phyloP scores from a whole-genome alignment of 2,113 vertebrate species.

The Pyrgilauda ruficollis region DNA sequence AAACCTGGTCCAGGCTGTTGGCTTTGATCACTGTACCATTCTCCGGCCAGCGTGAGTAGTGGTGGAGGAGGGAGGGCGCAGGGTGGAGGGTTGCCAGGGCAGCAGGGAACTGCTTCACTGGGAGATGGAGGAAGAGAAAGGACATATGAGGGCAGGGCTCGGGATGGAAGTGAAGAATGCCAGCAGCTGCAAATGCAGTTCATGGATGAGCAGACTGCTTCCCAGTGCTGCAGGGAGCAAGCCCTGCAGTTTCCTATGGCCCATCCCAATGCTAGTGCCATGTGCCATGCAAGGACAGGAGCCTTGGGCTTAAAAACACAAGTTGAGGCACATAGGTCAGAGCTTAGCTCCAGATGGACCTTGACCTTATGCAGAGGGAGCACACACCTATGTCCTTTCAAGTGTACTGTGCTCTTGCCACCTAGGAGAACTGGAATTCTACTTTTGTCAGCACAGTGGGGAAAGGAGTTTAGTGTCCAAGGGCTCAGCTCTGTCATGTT shows the following conservation, averaged over 20 bases:
- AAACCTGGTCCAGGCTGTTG: constrained; percentile 82
- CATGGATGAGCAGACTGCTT: background rate
- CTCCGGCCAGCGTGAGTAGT: constrained; percentile 89
- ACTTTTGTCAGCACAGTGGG: background rate
- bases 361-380: background rate
- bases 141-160: background rate
- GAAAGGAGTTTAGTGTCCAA: background rate
- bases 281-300: fast-evolving
- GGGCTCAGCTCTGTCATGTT: background rate
- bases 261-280: background rate
- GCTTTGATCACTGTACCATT: constrained; percentile 83
- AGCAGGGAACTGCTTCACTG: background rate
- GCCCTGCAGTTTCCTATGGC: background rate
- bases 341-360: background rate
- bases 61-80: background rate
- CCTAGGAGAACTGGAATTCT: background rate
- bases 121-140: background rate
- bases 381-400: background rate
- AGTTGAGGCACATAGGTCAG: background rate
- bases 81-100: background rate
- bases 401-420: background rate
- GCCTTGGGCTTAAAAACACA: background rate
- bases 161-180: background rate
- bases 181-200: background rate
- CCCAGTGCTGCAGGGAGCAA: background rate